Percentiles rank a stretch among this genome's conserved stretches.
These are phyloP conservation scores for Neosilurus mollespiculum DNA, from an alignment of 2,797 vertebrate genomes.

Conservation along the genomic window DNA sequence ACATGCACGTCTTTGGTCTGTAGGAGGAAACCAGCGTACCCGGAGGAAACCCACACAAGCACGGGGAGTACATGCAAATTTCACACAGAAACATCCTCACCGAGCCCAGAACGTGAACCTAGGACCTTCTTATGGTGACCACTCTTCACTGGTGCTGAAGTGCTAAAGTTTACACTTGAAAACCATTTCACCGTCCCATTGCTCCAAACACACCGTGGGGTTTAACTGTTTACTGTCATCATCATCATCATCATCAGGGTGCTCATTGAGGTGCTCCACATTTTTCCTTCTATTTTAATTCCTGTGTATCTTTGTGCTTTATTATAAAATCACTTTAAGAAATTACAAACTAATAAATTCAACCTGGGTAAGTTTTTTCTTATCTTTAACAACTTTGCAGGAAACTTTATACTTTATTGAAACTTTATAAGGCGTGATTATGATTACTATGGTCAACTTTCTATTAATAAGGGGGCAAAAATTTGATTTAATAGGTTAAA, in stretches of 20 bases:
- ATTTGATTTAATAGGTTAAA: no score
- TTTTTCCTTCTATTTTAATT: slow-evolving; percentile 1
- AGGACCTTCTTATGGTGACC: background rate
- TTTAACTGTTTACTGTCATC: background rate
- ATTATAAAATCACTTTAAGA: background rate
- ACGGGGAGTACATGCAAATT: no score
- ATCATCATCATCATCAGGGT: background rate
- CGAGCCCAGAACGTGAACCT: no score
- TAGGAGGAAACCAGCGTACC: no score
- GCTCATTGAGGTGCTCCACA: slow-evolving; percentile 17
- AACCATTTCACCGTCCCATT: background rate
- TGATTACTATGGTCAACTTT: no score
- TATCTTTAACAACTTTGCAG: background rate
- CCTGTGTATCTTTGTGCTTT: background rate
- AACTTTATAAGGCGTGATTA: no score
- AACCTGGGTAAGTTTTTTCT: background rate
- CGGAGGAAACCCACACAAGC: no score
- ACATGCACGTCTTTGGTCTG: no score
- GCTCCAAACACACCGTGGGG: background rate
- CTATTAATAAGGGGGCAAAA: no score
- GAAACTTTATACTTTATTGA: background rate
- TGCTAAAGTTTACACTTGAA: slow-evolving; percentile 11
- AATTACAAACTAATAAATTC: slow-evolving; percentile 1
- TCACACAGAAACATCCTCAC: no score
- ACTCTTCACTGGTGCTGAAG: slow-evolving; percentile 33